Percentiles rank a stretch among this genome's conserved stretches.
Conservation (phyloP, 2,888 invertebrate species). For the Odontocerum albicorne region DNA sequence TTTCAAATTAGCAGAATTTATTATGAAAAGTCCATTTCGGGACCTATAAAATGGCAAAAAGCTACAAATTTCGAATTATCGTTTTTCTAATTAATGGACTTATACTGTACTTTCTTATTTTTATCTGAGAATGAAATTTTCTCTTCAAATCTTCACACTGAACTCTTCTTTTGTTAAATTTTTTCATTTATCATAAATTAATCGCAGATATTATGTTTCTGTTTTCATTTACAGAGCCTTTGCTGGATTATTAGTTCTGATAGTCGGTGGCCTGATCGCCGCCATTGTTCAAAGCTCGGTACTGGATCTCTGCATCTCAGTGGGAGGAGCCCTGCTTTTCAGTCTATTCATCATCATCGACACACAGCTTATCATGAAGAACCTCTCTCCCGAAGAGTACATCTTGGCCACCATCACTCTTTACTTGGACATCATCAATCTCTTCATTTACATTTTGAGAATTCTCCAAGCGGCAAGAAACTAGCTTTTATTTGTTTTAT, state of each 20-base stretch:
- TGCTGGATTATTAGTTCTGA: slow-evolving; percentile 66
- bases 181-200: too few species aligned
- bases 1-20: too few species aligned
- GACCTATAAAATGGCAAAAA: too few species aligned
- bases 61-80: too few species aligned
- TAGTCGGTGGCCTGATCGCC: slow-evolving; percentile 74
- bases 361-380: slow-evolving; percentile 81
- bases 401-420: slow-evolving; percentile 83
- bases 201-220: too few species aligned
- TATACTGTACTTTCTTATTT: too few species aligned
- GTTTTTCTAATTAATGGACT: too few species aligned
- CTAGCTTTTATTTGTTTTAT: background rate
- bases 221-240: too few species aligned
- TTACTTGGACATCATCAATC: slow-evolving; percentile 85
- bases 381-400: slow-evolving; percentile 83
- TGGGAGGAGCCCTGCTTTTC: slow-evolving; percentile 76
- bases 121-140: too few species aligned
- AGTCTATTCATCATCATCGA: slow-evolving; percentile 83
- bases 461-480: slow-evolving; percentile 67
- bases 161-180: too few species aligned
- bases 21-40: too few species aligned
- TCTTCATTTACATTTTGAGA: slow-evolving; percentile 79
- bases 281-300: slow-evolving; percentile 71
- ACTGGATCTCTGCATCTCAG: slow-evolving; percentile 70
- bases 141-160: too few species aligned